Percentiles rank a stretch among this genome's conserved stretches.
phyloP scores from a whole-genome alignment of 2,888 invertebrate species.

The Ditula angustiorana region DNA sequence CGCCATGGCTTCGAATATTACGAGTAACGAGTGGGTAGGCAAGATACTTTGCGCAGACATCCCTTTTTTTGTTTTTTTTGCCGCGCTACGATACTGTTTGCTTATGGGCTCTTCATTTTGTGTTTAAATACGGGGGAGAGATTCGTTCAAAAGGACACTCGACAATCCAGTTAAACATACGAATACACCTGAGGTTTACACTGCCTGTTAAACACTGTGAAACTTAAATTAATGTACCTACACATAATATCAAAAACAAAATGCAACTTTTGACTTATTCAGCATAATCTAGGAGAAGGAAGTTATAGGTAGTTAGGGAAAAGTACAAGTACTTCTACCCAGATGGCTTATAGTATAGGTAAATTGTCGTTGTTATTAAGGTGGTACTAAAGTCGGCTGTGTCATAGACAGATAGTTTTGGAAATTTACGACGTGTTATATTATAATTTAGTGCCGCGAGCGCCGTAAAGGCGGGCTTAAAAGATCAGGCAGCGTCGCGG shows the following conservation, averaged over 20 bases:
- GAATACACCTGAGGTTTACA: slow-evolving; percentile 61
- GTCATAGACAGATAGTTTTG: slow-evolving; percentile 78
- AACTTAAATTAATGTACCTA: no score
- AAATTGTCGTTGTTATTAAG: slow-evolving; percentile 38
- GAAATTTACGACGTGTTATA: slow-evolving; percentile 84
- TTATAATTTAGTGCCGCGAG: slow-evolving; percentile 82
- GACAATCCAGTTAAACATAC: slow-evolving; percentile 66
- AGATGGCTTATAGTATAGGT: no score
- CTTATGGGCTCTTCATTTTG: slow-evolving; percentile 79
- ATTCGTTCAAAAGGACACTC: slow-evolving; percentile 73
- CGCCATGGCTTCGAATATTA: slow-evolving; percentile 70
- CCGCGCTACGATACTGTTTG: slow-evolving; percentile 77
- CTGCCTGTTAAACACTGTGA: slow-evolving; percentile 6
- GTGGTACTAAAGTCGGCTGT: slow-evolving; percentile 64
- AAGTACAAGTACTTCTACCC: not conserved
- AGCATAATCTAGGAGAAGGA: no score
- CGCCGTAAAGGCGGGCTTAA: slow-evolving; percentile 81
- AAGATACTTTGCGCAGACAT: slow-evolving; percentile 74
- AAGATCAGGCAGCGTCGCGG: slow-evolving; percentile 68
- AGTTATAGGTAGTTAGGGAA: no score
- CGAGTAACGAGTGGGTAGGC: slow-evolving; percentile 61
- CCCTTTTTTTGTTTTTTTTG: slow-evolving; percentile 75
- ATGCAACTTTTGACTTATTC: no score
- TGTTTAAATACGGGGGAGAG: slow-evolving; percentile 80
- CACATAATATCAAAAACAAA: no score